Evolutionary conservation across 2,797 vertebrate species (phyloP).

Genomic region (Myotis planiceps): DNA sequence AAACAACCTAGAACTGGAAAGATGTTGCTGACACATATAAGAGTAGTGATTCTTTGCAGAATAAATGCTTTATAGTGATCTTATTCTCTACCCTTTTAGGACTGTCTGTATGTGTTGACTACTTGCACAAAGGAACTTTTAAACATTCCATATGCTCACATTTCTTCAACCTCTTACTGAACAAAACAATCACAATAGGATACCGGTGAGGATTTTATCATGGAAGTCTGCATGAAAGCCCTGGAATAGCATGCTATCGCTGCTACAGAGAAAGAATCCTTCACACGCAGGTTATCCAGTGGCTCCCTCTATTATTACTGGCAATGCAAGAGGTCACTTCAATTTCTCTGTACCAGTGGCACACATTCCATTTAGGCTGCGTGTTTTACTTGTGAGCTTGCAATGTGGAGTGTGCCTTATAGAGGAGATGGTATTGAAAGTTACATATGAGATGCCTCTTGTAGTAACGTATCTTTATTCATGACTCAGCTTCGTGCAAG

Average conservation of each 20-base stretch:
- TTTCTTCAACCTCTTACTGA: conserved; percentile 34
- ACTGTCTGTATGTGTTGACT: background rate
- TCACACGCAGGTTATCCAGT: background rate
- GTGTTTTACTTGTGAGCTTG: background rate
- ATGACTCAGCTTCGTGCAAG: background rate
- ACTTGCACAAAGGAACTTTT: conserved; percentile 2
- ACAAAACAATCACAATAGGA: conserved; percentile 11
- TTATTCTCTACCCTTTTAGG: background rate
- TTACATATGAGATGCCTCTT: background rate
- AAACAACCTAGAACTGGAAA: background rate
- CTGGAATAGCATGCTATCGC: background rate
- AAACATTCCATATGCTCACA: background rate
- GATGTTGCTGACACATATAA: background rate
- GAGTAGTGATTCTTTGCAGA: background rate
- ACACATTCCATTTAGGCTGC: background rate
- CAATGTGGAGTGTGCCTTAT: background rate
- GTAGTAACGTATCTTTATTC: background rate
- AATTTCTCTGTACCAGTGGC: background rate
- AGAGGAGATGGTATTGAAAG: background rate
- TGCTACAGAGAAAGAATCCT: background rate
- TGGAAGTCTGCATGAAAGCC: conserved; percentile 11
- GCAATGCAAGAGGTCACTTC: background rate
- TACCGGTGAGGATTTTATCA: background rate
- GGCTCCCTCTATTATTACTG: background rate
- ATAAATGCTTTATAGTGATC: background rate